Percentiles rank a stretch among this genome's conserved stretches.
These are phyloP conservation scores for Pterobdella sp. DNA, from an alignment of 2,888 invertebrate genomes.

Conservation along the genomic window DNA sequence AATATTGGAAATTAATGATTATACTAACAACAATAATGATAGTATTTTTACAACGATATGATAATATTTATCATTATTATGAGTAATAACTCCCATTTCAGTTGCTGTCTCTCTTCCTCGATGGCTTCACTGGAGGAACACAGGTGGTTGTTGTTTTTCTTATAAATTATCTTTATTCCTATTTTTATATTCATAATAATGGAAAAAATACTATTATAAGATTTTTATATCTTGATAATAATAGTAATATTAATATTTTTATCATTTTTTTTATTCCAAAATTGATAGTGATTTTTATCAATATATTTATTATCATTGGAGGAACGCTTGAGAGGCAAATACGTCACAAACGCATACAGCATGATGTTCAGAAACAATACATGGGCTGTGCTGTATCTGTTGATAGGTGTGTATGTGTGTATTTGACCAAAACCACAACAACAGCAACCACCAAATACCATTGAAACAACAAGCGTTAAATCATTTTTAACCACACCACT, in stretches of 20 bases:
- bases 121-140: conserved; percentile 75
- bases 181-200: neutral
- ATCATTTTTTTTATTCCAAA: neutral
- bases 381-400: conserved; percentile 71
- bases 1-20: too few species aligned
- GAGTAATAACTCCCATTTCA: too few species aligned
- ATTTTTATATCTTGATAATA: neutral
- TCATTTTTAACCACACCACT: too few species aligned
- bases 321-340: conserved; percentile 3
- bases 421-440: too few species aligned
- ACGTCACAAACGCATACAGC: conserved; percentile 61
- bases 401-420: conserved; percentile 52
- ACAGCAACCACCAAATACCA: too few species aligned
- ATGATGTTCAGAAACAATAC: conserved; percentile 90
- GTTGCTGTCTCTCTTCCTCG: conserved; percentile 79
- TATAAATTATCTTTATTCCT: neutral
- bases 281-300: neutral
- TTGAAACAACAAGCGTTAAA: too few species aligned
- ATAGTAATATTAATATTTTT: neutral
- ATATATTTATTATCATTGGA: neutral
- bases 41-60: too few species aligned
- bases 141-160: conserved; percentile 59
- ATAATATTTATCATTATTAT: too few species aligned
- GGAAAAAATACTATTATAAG: neutral
- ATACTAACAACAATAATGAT: too few species aligned